Percentiles rank a stretch among this genome's conserved stretches.
Evolutionary conservation across 2,797 vertebrate genomes (phyloP).

Genomic region (Masticophis lateralis): DNA sequence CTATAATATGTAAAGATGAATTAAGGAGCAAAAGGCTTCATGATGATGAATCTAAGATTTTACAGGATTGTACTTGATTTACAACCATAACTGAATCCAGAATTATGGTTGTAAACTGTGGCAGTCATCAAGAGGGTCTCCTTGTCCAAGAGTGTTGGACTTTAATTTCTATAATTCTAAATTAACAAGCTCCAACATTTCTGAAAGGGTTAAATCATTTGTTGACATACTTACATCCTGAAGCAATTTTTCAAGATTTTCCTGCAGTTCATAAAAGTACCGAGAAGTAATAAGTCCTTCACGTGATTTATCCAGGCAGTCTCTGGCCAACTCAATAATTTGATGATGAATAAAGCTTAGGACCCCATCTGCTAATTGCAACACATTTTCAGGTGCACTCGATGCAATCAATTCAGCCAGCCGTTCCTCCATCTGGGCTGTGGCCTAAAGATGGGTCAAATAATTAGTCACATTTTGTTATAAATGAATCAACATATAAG

Average conservation of each 20-base stretch:
- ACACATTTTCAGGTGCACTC: constrained; percentile 83
- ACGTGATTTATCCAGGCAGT: constrained; percentile 92
- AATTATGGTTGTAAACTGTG: neutral
- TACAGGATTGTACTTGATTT: neutral
- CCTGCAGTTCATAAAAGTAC: constrained; percentile 97
- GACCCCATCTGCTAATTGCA: constrained; percentile 90
- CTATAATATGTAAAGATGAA: neutral
- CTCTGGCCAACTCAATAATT: constrained; percentile 92
- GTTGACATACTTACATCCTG: constrained; percentile 85
- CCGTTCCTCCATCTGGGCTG: constrained; percentile 95
- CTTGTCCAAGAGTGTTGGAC: neutral
- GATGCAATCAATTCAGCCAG: constrained; percentile 87
- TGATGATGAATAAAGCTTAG: constrained; percentile 98
- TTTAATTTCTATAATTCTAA: neutral
- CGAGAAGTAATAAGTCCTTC: constrained; percentile 93
- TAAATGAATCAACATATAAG: constrained; percentile 2
- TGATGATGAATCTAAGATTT: constrained; percentile 10
- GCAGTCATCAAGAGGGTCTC: neutral
- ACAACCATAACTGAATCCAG: neutral
- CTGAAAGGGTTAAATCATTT: neutral
- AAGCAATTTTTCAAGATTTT: constrained; percentile 94
- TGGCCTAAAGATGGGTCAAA: constrained; percentile 80
- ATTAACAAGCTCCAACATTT: neutral
- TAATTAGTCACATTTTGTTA: constrained; percentile 32
- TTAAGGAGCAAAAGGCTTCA: neutral